Conservation (phyloP, 2,113 vertebrate genomes). For the Numida meleagris region DNA sequence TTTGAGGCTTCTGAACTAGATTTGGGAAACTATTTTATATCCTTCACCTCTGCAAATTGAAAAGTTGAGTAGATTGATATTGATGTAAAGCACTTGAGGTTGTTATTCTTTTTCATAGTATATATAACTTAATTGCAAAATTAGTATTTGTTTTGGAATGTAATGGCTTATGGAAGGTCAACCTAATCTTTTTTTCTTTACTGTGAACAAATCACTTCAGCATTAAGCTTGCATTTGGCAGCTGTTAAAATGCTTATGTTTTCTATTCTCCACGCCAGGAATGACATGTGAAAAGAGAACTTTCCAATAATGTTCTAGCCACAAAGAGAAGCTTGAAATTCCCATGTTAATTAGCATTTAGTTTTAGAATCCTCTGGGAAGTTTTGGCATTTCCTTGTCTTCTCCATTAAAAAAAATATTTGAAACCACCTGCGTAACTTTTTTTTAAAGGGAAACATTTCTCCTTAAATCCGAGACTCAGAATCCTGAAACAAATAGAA, state of each 20-base stretch:
- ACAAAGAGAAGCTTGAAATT: neutral
- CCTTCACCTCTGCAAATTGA: neutral
- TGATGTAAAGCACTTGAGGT: neutral
- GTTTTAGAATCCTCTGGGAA: neutral
- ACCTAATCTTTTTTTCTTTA: neutral
- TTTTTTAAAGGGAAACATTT: neutral
- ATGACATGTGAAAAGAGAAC: neutral
- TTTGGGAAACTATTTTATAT: neutral
- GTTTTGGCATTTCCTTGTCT: neutral
- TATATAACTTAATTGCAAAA: neutral
- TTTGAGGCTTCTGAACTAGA: neutral
- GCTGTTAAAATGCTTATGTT: constrained; percentile 7
- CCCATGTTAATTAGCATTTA: neutral
- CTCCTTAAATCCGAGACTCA: neutral
- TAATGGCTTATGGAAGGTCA: neutral
- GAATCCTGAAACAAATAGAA: neutral
- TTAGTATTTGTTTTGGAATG: neutral
- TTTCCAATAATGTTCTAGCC: neutral
- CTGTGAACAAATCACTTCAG: neutral
- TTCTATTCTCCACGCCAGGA: neutral
- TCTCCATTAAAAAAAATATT: neutral
- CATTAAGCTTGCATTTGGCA: neutral
- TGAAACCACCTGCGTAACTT: neutral
- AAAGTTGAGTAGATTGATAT: neutral
- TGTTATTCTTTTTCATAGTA: neutral